These are phyloP conservation scores for Oreochromis grahami DNA, from an alignment of 2,797 vertebrate species.

Conservation along the genomic window DNA sequence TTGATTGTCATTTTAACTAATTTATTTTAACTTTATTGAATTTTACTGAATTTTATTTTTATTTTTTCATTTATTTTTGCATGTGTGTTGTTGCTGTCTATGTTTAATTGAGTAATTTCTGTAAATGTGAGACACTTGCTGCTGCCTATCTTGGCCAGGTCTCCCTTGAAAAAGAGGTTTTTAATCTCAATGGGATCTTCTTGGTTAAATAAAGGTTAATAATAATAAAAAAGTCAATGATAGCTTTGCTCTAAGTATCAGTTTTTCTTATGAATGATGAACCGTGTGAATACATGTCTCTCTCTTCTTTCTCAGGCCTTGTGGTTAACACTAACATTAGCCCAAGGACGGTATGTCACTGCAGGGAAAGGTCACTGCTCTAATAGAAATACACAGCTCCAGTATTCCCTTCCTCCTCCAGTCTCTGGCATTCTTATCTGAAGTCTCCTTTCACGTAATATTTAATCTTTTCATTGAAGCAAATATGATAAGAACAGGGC, in stretches of 20 bases:
- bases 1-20: neutral
- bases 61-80: accelerated
- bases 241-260: neutral
- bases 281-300: neutral
- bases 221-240: neutral
- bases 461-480: neutral
- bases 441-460: constrained; percentile 19
- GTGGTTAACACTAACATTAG: constrained; percentile 35
- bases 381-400: constrained; percentile 1
- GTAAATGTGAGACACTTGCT: neutral
- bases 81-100: neutral
- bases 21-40: neutral
- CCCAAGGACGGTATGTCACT: constrained; percentile 25
- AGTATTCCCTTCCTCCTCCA: constrained; percentile 11
- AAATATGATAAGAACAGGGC: constrained; percentile 18
- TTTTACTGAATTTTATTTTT: neutral
- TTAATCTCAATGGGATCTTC: neutral
- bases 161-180: neutral
- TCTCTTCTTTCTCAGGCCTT: neutral
- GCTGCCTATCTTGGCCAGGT: neutral
- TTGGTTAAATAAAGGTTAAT: neutral
- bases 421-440: constrained; percentile 37
- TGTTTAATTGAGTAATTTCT: neutral
- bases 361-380: constrained; percentile 46
- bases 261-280: neutral